Percentiles rank a stretch among this genome's conserved stretches.
Evolutionary conservation across 2,113 vertebrate genomes (phyloP).

Genomic region (Azemiops feae): DNA sequence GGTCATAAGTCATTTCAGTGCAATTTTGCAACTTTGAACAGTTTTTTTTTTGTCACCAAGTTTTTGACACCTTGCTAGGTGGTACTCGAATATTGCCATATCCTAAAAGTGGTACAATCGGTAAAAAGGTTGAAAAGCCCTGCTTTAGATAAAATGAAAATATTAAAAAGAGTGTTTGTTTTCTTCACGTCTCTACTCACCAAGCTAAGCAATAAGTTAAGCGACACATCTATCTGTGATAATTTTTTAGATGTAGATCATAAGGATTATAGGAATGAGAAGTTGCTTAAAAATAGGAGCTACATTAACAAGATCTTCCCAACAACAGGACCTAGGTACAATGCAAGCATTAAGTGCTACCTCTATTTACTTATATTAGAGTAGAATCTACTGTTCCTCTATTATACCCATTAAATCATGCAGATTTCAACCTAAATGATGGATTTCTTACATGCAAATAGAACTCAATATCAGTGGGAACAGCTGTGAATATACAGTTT

Average conservation of each 20-base stretch:
- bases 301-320: background rate
- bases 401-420: background rate
- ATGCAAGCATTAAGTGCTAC: background rate
- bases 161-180: conserved; percentile 36
- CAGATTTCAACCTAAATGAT: background rate
- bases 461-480: background rate
- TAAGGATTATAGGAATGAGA: background rate
- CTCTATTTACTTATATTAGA: background rate
- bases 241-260: background rate
- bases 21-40: too few species aligned
- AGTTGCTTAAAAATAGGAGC: background rate
- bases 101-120: too few species aligned
- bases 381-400: background rate
- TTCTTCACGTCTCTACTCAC: conserved; percentile 22
- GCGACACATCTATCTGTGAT: background rate
- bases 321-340: background rate
- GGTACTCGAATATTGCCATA: too few species aligned
- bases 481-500: background rate
- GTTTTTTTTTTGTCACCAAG: too few species aligned
- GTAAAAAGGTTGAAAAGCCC: too few species aligned
- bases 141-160: conserved; percentile 17
- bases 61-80: too few species aligned
- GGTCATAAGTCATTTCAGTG: too few species aligned
- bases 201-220: conserved; percentile 12
- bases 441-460: background rate